Percentiles rank a stretch among this genome's conserved stretches.
Evolutionary conservation across 2,888 invertebrate species (phyloP).

Genomic region (Sphaerophoria taeniata): DNA sequence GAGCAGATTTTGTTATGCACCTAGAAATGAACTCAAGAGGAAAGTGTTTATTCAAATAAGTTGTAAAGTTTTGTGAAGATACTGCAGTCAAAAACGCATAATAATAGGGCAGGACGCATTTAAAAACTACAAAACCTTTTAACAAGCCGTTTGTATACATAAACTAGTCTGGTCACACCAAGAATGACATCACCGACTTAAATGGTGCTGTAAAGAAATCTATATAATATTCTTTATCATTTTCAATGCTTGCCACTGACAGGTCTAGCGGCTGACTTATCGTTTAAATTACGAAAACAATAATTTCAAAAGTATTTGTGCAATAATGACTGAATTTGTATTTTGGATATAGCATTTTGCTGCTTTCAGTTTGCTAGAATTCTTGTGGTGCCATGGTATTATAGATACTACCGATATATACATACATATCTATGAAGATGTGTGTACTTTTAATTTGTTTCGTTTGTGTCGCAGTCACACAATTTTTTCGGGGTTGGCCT

Average conservation of each 20-base stretch:
- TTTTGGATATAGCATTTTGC: conserved; percentile 44
- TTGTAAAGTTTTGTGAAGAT: too few species aligned
- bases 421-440: conserved; percentile 16
- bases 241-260: conserved; percentile 1
- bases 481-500: conserved; percentile 67
- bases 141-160: too few species aligned
- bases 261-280: neutral
- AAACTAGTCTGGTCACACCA: conserved; percentile 12
- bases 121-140: too few species aligned
- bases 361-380: conserved; percentile 32
- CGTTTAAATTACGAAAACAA: conserved; percentile 7
- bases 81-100: too few species aligned
- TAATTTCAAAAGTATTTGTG: conserved; percentile 24
- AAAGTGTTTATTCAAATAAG: too few species aligned
- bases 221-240: conserved; percentile 9
- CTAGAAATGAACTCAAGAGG: too few species aligned
- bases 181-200: neutral
- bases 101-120: too few species aligned
- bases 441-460: conserved; percentile 5
- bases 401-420: conserved; percentile 27
- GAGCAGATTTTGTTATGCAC: too few species aligned
- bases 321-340: conserved; percentile 49
- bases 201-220: conserved; percentile 11
- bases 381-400: conserved; percentile 53
- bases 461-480: conserved; percentile 47